phyloP scores from a whole-genome alignment of 2,113 vertebrate species.

The Antechinus flavipes region DNA sequence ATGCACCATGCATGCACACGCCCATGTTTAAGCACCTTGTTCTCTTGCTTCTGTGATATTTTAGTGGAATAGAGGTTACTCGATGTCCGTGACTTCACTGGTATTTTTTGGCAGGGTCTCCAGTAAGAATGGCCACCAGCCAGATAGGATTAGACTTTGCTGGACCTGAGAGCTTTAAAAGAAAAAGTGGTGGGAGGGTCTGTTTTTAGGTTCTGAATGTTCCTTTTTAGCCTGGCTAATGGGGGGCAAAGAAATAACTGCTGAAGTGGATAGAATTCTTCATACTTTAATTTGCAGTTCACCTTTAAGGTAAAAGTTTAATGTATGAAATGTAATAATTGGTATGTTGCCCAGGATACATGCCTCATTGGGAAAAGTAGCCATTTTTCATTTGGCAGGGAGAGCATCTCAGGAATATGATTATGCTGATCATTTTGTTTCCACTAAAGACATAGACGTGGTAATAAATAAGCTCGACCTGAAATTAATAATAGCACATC shows the following conservation, averaged over 20 bases:
- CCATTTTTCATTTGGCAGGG: slow-evolving; percentile 23
- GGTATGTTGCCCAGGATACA: slow-evolving; percentile 24
- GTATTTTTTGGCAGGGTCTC: slow-evolving; percentile 23
- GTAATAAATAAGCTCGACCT: slow-evolving; percentile 43
- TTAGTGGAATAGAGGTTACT: slow-evolving; percentile 28
- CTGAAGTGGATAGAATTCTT: slow-evolving; percentile 53
- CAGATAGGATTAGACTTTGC: slow-evolving; percentile 16
- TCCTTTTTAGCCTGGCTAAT: slow-evolving; percentile 55
- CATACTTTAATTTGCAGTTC: slow-evolving; percentile 41
- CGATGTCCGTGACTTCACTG: slow-evolving; percentile 4
- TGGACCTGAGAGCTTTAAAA: slow-evolving; percentile 25
- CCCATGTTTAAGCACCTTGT: slow-evolving; percentile 4
- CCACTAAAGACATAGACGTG: slow-evolving; percentile 54
- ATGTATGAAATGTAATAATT: slow-evolving; percentile 9
- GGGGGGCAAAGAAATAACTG: slow-evolving; percentile 26
- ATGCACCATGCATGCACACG: neutral
- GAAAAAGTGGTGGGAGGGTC: slow-evolving; percentile 9
- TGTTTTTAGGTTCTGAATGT: slow-evolving; percentile 48
- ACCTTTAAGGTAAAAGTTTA: slow-evolving; percentile 56
- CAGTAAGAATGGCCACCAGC: neutral
- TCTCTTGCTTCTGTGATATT: neutral
- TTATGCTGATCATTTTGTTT: slow-evolving; percentile 70
- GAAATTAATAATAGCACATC: slow-evolving; percentile 34
- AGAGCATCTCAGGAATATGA: slow-evolving; percentile 44
- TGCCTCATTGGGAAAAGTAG: neutral